Evolutionary conservation across 2,797 vertebrate species (phyloP), one percentile per base, ranked within the genome.

Genomic region (Phoebastria nigripes): DNA sequence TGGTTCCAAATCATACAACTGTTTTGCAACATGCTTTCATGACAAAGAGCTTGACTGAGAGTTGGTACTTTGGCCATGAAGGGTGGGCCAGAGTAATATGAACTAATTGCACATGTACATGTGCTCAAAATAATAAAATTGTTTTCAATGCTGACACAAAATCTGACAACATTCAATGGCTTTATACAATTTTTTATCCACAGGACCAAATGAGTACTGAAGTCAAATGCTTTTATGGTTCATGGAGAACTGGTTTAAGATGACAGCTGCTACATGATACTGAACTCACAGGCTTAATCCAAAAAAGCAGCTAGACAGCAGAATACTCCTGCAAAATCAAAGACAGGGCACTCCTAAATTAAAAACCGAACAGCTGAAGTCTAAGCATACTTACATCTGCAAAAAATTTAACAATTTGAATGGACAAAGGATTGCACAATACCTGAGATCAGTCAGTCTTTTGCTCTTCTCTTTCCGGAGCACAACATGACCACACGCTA

Each of bases 401-500:
- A 85, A 73, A 74, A 90, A 58, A 12, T 18, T 2, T 58, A 77
- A 39, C 20, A 42, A 46, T 79, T 35, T 79, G 41, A 70, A 71
- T 15, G 9, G 55, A 8, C 5, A 49, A 77, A 87, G 29, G 6
- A 52, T 39, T 80, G 17, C 18, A 61, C 6, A 8, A 5, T 25
- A 28, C 10, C 24, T 22, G 35, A 79, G 54, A 46, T 71, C 2
- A 71, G 44, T 29, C 11, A 78, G 58, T 42, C 39, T 62, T 94
- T 67, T 33, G 16, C 21, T 31, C 29, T 17, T n/a, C 21, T 79
- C 33, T 12, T 81, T 63, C 39, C 8, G 8, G 62, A 87, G 71
- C 9, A 33, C 17, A 7, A 15, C 0, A 1, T 6, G 14, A 22
- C 7, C 10, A 18, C 8, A 4, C 2, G 51, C 25, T 25, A 33